Base-by-base conservation (phyloP, 2,888 invertebrate species). In the Lysandra coridon region DNA sequence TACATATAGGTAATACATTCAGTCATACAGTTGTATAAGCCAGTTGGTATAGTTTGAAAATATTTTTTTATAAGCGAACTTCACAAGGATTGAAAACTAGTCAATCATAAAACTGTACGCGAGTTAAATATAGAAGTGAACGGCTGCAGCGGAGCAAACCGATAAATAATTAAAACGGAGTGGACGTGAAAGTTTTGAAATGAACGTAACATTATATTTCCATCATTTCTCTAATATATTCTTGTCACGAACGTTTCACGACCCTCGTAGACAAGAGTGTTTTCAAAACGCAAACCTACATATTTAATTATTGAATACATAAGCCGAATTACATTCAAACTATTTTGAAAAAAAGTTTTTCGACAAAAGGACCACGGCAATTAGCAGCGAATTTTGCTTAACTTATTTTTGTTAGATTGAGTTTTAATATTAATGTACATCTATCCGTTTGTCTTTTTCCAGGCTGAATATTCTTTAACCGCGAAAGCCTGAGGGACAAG, bases 181-280 rank as follows among this genome's bases (percentile, higher is more conserved):
- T 69, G 69, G 33, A 69, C 69, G 69, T 69, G 69, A 33, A 69
- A 69, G 64, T 69, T 33, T 69, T 12, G 64, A 69, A 69, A 69
- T 69, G 69, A 69, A 14, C 64, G 12, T 30, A 30, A 33, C 33
- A 69, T 69, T 69, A 69, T 37, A 69, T 69, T 69, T 69, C 69
- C 69, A 37, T 14, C 33, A 33, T 69, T 69, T 69, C 17, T 69
- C 37, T 37, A 69, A 69, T 33, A 69, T 33, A 69, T 69, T 69
- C 33, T 37, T 33, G 33, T 69, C 69, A 69, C 33, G 33, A 69
- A 14, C 14, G 37, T 69, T 14, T 69, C 33, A 33, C 33, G 14
- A 5, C 69, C 69, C 33, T 69, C 69, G 33, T 37, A 69, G 69
- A 33, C 10, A 30, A 10, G 64, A 69, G 33, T 37, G 33, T 37